Percentiles rank a stretch among this genome's conserved stretches.
Evolutionary conservation across 2,888 invertebrate genomes (phyloP).

Genomic region (Lydus trimaculatus): DNA sequence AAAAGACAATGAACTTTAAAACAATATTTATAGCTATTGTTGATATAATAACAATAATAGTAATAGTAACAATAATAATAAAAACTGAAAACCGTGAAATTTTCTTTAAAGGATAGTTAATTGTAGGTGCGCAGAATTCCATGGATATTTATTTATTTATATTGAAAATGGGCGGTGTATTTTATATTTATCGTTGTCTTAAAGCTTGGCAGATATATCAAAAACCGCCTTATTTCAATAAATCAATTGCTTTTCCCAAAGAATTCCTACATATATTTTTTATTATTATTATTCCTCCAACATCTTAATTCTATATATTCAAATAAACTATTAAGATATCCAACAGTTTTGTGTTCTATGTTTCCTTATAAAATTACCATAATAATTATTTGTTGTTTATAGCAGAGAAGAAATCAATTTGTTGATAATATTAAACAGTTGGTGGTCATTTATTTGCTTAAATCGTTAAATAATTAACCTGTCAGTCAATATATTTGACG

Average conservation of each 20-base stretch:
- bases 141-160: not conserved
- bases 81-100: conserved; percentile 7
- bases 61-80: conserved; percentile 1
- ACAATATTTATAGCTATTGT: not conserved
- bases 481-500: not conserved
- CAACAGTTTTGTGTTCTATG: not conserved
- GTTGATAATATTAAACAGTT: not conserved
- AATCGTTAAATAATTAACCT: conserved; percentile 6
- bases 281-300: too few species aligned
- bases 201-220: not conserved
- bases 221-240: not conserved
- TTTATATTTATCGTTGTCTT: not conserved
- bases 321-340: not conserved
- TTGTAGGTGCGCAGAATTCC: conserved; percentile 7
- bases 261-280: not conserved
- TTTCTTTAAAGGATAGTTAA: not conserved
- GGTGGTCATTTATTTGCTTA: not conserved
- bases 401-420: not conserved
- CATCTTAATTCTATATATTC: not conserved
- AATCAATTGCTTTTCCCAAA: not conserved
- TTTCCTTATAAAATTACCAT: not conserved
- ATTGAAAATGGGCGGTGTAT: conserved; percentile 2
- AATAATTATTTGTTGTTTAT: not conserved
- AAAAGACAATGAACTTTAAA: conserved; percentile 5
- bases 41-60: not conserved